Base-by-base conservation (phyloP, 2,888 invertebrate species). In the Nomada lathburiana region DNA sequence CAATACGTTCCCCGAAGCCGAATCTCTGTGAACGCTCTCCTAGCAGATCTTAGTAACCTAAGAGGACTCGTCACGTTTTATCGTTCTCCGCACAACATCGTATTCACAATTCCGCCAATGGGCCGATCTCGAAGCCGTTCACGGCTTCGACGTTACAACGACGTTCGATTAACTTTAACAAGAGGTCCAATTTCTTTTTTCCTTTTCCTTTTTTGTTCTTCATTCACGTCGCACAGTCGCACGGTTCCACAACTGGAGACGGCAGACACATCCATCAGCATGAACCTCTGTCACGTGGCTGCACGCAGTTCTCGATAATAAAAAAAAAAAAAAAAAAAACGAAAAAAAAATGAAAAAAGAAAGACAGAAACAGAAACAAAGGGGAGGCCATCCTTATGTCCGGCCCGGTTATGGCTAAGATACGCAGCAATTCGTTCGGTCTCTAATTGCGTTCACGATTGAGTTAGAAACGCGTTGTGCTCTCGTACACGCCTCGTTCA, bases 131-230 rank as follows among this genome's bases (percentile, higher is more conserved):
- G 23, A 20, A 67, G 65, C 71, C 80, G 59, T 69, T 64, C 60
- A 77, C 65, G 53, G 67, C 65, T 42, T 83, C 76, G 82, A 74
- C 80, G 72, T 62, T 82, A 84, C 76, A 76, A 82, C 84, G 85
- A 83, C 85, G 83, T 84, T 83, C 23, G 73, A 73, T 81, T 83
- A 86, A 76, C 69, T 74, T 81, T 84, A 86, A 86, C 77, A 85
- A 86, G 86, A 89, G 89, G 89, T 88, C 84, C 85, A 69, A 47
- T 16, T 81, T 85, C 82, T 29, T 52, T 16, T 53, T 16, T 47
- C n/a, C 23, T 26, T 47, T 23, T 13, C 9, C 36, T 36, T 36
- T 36, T 36, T 7, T 36, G 0, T 36, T 1, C 5, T 59, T 26
- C 42, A 53, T 23, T 83, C 79, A 78, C 84, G 83, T 84, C 86